phyloP scores from a whole-genome alignment of 2,888 invertebrate genomes.

The Formica aserva region DNA sequence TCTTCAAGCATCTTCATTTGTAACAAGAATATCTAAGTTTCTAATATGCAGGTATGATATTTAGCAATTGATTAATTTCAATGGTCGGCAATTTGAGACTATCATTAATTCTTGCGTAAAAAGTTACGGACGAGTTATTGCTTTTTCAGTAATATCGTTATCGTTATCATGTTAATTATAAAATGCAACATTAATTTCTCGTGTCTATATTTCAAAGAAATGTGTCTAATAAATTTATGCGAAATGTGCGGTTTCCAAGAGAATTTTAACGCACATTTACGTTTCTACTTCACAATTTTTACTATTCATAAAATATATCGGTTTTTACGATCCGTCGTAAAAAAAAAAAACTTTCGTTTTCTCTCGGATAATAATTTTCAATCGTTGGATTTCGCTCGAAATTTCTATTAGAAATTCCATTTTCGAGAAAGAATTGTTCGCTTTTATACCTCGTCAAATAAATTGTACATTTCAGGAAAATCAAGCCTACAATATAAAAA shows the following conservation, averaged over 20 bases:
- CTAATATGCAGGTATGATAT: not conserved
- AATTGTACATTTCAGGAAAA: not conserved
- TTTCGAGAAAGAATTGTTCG: not conserved
- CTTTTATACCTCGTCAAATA: not conserved
- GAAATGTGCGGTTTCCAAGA: not conserved
- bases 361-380: slow-evolving; percentile 47
- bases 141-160: not conserved
- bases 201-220: not conserved
- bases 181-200: slow-evolving; percentile 1
- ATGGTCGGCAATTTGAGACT: not conserved
- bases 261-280: not conserved
- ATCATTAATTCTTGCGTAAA: not conserved
- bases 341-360: slow-evolving; percentile 62
- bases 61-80: not conserved
- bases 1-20: not conserved
- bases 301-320: slow-evolving; percentile 8
- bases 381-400: not conserved
- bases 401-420: not conserved
- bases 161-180: slow-evolving; percentile 10
- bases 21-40: not conserved
- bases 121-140: not conserved
- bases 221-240: not conserved
- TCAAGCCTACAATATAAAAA: not conserved
- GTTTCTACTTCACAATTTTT: slow-evolving; percentile 6
- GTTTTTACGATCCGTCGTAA: not conserved